Evolutionary conservation across 1,140 invertebrate genomes (phyloP).

Genomic region (Aphidius gifuensis): DNA sequence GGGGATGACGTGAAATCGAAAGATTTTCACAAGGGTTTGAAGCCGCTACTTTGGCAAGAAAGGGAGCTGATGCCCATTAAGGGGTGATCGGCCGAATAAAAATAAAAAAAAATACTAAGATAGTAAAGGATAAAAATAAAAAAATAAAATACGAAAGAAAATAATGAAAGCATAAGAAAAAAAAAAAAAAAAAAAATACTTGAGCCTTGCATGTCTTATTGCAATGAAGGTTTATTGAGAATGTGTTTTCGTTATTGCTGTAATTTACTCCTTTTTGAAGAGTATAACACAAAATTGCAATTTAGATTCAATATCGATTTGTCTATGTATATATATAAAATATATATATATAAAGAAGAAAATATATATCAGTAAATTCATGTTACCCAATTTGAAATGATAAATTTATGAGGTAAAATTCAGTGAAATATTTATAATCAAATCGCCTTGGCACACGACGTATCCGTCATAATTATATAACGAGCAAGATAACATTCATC

Average conservation of each 20-base stretch:
- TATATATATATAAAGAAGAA: no score
- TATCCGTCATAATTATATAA: constrained; percentile 1
- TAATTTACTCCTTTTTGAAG: not conserved
- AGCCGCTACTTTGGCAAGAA: constrained; percentile 16
- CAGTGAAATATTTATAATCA: constrained; percentile 6
- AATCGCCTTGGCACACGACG: not conserved
- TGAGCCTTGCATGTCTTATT: constrained; percentile 51
- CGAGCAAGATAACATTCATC: no score
- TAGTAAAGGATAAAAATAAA: not conserved
- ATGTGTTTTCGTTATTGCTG: constrained; percentile 38
- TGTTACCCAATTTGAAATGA: no score
- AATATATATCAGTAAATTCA: no score
- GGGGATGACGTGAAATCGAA: constrained; percentile 32
- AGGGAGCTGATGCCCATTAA: constrained; percentile 37
- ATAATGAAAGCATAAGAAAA: not conserved
- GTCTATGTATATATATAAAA: no score
- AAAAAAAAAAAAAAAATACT: constrained; percentile 29
- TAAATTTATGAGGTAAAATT: constrained; percentile 3
- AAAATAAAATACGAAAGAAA: constrained; percentile 10
- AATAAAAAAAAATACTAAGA: constrained; percentile 10
- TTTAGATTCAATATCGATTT: constrained; percentile 1
- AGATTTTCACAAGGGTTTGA: constrained; percentile 22
- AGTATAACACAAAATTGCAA: constrained; percentile 1
- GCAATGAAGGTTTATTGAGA: constrained; percentile 48
- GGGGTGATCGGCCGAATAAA: constrained; percentile 6